Base-by-base conservation (phyloP, 1,140 invertebrate genomes). In the Eriocheir sinensis region DNA sequence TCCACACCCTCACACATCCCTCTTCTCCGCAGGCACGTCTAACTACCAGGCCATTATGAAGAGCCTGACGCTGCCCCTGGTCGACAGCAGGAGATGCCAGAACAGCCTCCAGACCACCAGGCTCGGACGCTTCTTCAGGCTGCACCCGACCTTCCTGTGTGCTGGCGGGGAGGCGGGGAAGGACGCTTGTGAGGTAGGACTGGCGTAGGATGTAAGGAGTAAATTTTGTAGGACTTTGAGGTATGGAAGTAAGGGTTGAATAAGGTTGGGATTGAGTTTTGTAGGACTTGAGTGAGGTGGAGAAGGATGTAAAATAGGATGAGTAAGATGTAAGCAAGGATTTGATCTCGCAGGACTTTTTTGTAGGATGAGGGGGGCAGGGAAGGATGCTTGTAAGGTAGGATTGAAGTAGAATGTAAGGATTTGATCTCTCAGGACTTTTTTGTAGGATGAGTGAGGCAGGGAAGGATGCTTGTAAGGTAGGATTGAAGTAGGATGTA, bases 21-120 rank as follows among this genome's bases (percentile, higher is more conserved):
- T 34, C n/a, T 27, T 53, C 80, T 15, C 80, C 48, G 72, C 30
- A 34, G 93, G 91, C 96, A 97, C 85, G 96, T 98, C 97, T 15
- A 97, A 97, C n/a, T 98, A 98, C 96, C 98, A 98, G 95, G 97
- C 97, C 1, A 98, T 98, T 27, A 96, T 98, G 96, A 98, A 98
- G 96, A 94, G 94, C 81, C 97, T 98, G 36, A 97, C 98, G 41
- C 96, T 98, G 6, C 98, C 98, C 3, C 96, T 98, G 8, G 97
- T 98, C 0, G 96, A 97, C 0, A 96, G 96, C 6, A 93, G 96
- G 1, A 95, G 95, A 0, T 98, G 98, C 95, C 97, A 98, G 96
- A 96, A 96, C 0, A 95, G 96, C 85, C 96, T 98, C 15, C 96
- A 97, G 48, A 96, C 93, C 80, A 98, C 98, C 0, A 96, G 97